Percentiles rank a stretch among this genome's conserved stretches.
Conservation (phyloP, 2,888 invertebrate genomes). For the Macrosiphum euphorbiae region DNA sequence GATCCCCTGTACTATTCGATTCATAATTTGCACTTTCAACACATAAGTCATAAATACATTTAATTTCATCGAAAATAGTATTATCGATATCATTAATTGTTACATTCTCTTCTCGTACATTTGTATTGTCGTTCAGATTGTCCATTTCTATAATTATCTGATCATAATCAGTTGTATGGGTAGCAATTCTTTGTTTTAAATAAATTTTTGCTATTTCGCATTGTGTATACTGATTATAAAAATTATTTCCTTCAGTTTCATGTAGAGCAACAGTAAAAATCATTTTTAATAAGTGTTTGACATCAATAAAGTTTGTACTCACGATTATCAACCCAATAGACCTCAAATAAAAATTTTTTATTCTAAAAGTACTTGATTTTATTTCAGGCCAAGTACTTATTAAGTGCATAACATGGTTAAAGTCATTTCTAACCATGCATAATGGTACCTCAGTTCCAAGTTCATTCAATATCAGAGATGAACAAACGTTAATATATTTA, state of each 20-base stretch:
- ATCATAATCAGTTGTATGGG: not conserved
- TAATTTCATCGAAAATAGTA: constrained; percentile 19
- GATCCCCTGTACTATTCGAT: not conserved
- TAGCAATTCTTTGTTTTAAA: not conserved
- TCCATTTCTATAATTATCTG: not conserved
- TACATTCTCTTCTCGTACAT: not conserved
- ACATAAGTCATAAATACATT: not conserved
- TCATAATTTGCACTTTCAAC: constrained; percentile 9
- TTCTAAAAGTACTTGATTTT: not conserved
- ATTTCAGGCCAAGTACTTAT: not conserved
- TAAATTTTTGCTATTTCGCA: not conserved
- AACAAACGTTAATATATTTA: constrained; percentile 24
- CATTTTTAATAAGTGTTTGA: constrained; percentile 16
- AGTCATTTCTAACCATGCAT: constrained; percentile 3
- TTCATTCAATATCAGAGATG: not conserved
- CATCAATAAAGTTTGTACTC: not conserved
- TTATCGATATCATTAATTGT: not conserved
- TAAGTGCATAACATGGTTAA: not conserved
- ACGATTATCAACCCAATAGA: not conserved
- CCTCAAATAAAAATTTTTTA: constrained; percentile 1
- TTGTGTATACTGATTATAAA: too few species aligned
- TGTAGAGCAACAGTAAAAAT: constrained; percentile 28
- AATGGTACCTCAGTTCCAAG: not conserved
- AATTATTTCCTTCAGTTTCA: not conserved
- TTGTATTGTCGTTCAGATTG: not conserved